Conservation (phyloP, 2,113 vertebrate genomes). For the Brachyhypopomus gauderio region DNA sequence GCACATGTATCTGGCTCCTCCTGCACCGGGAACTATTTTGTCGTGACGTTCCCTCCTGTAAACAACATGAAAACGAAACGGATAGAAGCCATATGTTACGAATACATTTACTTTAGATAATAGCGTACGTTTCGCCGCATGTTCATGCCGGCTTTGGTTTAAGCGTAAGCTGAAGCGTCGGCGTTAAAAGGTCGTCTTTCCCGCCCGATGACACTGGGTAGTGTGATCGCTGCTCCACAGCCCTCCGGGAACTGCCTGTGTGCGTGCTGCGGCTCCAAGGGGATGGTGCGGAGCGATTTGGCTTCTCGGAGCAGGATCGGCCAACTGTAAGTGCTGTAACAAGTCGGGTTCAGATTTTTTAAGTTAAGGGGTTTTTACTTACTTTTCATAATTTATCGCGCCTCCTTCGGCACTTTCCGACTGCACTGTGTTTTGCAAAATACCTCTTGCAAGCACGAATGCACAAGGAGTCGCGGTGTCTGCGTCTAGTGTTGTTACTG, state of each 20-base stretch:
- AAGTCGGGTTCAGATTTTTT: not conserved
- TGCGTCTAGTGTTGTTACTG: no score
- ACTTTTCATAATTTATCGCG: no score
- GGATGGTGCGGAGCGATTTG: not conserved
- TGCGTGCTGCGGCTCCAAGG: not conserved
- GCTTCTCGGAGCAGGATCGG: slow-evolving; percentile 10
- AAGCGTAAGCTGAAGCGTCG: no score
- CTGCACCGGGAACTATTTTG: not conserved
- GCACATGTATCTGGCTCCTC: slow-evolving; percentile 25
- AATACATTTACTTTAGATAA: not conserved
- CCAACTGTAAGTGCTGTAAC: slow-evolving; percentile 9
- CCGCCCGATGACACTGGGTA: slow-evolving; percentile 25
- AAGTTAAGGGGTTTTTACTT: no score
- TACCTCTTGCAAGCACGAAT: no score
- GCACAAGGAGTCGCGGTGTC: no score
- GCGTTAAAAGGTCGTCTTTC: no score
- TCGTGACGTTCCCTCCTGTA: not conserved
- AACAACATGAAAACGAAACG: not conserved
- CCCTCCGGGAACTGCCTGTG: not conserved
- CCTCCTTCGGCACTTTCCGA: no score
- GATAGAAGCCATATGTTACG: not conserved
- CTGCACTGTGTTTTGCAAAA: no score
- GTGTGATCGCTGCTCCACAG: not conserved
- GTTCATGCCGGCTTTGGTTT: no score
- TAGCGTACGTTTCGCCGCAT: no score